Conservation (phyloP, 2,113 vertebrate species). For the Xerus inauris region DNA sequence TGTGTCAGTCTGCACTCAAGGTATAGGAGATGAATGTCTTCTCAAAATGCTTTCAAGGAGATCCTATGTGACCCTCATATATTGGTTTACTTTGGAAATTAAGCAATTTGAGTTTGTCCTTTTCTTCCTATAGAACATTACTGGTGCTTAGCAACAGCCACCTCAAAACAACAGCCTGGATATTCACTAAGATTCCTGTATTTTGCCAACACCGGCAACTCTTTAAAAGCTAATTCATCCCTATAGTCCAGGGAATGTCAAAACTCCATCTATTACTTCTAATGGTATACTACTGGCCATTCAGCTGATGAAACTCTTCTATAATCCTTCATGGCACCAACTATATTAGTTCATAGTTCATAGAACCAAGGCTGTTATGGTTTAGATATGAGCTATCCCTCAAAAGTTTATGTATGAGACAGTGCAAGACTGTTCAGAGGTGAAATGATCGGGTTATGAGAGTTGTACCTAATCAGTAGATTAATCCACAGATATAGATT, state of each 20-base stretch:
- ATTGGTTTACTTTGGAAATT: not conserved
- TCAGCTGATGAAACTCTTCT: not conserved
- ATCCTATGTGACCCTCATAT: not conserved
- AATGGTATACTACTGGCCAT: not conserved
- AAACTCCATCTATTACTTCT: not conserved
- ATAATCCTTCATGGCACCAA: not conserved
- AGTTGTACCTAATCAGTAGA: too few relatives aligned
- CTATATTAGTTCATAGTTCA: not conserved
- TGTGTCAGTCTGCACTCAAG: not conserved
- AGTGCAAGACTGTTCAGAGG: not conserved
- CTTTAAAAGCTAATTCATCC: not conserved
- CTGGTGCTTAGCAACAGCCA: not conserved
- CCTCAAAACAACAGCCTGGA: not conserved
- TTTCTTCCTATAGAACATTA: not conserved
- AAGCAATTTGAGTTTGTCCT: not conserved
- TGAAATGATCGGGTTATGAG: too few relatives aligned
- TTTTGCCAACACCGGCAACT: not conserved
- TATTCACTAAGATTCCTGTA: not conserved
- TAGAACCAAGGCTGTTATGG: not conserved
- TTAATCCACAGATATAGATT: too few relatives aligned
- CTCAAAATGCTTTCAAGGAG: not conserved
- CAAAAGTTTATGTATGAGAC: too few relatives aligned
- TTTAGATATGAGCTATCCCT: too few relatives aligned
- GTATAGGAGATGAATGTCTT: not conserved
- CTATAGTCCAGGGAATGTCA: not conserved